Conservation (phyloP, 2,797 vertebrate genomes). For the Galago senegalensis region DNA sequence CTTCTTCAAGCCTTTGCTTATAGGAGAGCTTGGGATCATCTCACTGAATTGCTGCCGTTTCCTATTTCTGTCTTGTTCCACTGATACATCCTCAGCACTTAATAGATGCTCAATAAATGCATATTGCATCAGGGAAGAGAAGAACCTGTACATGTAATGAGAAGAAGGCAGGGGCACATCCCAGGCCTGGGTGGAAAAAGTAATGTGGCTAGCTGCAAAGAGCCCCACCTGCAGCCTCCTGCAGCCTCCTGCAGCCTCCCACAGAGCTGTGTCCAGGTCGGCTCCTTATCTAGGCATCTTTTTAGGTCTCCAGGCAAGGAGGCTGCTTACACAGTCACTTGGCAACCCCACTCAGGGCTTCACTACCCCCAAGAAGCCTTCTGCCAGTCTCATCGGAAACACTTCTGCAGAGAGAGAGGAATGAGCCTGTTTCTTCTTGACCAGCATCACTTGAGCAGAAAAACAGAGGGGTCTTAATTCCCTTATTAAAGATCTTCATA, state of each 20-base stretch:
- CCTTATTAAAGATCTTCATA: not conserved
- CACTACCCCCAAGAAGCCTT: not conserved
- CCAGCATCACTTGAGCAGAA: slow-evolving; percentile 12
- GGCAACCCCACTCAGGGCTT: not conserved
- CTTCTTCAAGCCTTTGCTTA: not conserved
- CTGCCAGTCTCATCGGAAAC: not conserved
- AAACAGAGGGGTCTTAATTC: not conserved
- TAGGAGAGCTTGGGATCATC: not conserved
- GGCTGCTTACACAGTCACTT: not conserved
- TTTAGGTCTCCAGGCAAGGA: not conserved
- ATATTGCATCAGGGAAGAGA: not conserved
- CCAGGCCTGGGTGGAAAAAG: not conserved
- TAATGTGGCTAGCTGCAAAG: not conserved
- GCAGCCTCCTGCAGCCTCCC: not conserved
- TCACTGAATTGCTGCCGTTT: not conserved
- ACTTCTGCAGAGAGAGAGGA: not conserved
- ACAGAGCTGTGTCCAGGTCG: not conserved
- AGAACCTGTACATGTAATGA: not conserved
- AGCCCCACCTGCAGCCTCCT: fast-evolving
- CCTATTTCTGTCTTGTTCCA: not conserved
- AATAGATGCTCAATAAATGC: not conserved
- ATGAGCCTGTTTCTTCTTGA: not conserved
- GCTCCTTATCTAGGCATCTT: not conserved
- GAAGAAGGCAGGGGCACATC: not conserved
- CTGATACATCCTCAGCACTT: not conserved